Evolutionary conservation across 2,797 vertebrate genomes (phyloP), one percentile per base, ranked within the genome.

Genomic region (Rousettus madagascariensis): DNA sequence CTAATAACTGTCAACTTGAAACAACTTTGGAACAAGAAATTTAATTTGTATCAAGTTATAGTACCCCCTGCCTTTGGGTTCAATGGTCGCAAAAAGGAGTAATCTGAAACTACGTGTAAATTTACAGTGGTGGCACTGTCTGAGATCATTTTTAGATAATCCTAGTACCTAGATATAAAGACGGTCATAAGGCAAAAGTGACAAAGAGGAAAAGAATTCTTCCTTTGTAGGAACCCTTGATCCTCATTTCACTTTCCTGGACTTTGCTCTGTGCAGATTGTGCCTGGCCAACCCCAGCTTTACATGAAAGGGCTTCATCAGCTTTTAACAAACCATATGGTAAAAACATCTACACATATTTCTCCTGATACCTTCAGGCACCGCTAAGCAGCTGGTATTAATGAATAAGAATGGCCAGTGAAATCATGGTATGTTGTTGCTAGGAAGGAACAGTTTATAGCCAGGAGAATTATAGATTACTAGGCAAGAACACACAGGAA

Each of bases 351-450:
- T 94, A 96, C 96, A 92, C 96, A 89, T 94, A 96, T 97, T 98
- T 98, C 98, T 97, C 96, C 96, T 93, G 96, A 98, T 98, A 97
- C 97, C 96, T 98, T 69, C 96, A 98, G 98, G 98, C 98, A 94
- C 96, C 97, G 89, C 49, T 85, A 95, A 96, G 92, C 98, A 98
- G 98, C 98, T 98, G 98, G 96, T 98, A 97, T 96, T 98, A 98
- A 98, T 98, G 97, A 98, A 97, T 97, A 96, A 98, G 97, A 98
- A 97, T 96, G 97, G 95, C 97, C 97, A 97, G 95, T 95, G 97
- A 98, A 97, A 97, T 98, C 94, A 93, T 97, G 97, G 96, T 91
- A 97, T 98, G 95, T 96, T 97, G 79, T 96, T 97, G 91, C 96
- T 97, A 95, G 96, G 95, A 97, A 98, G 92, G 91, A 98, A 63